A percentile compares a stretch with the other conserved stretches of the same genome.
Evolutionary conservation across 2,888 invertebrate species (phyloP).

Genomic region (Raillietiella orientalis): DNA sequence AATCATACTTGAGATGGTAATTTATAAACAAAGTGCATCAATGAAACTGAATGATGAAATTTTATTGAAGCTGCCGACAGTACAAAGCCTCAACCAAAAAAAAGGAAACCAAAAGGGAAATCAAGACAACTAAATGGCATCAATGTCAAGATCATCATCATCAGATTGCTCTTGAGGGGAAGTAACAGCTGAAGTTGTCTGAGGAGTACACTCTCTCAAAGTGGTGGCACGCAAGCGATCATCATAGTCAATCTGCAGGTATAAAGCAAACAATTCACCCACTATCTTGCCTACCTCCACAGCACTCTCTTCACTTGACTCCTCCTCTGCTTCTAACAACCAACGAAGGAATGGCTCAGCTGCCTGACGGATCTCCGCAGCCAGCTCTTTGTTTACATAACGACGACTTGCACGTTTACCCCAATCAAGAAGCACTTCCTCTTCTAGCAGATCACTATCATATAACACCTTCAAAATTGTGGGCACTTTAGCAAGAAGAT

Average conservation of each 20-base stretch:
- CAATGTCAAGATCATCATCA: conserved; percentile 59
- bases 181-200: conserved; percentile 4
- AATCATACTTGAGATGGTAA: too few species aligned
- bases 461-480: conserved; percentile 68
- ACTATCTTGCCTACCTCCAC: conserved; percentile 19
- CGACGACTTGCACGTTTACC: conserved; percentile 76
- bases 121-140: conserved; percentile 83
- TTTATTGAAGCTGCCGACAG: too few species aligned
- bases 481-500: conserved; percentile 55
- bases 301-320: conserved; percentile 38
- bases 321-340: conserved; percentile 77
- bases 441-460: conserved; percentile 77
- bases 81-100: too few species aligned
- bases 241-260: conserved; percentile 42
- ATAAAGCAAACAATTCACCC: conserved; percentile 4
- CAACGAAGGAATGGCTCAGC: conserved; percentile 83
- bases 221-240: conserved; percentile 48
- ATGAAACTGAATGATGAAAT: too few species aligned
- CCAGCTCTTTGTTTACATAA: conserved; percentile 63
- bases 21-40: too few species aligned
- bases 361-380: conserved; percentile 62
- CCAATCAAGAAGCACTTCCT: conserved; percentile 82
- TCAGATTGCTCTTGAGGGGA: conserved; percentile 12
- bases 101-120: too few species aligned
- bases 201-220: conserved; percentile 23